Evolutionary conservation across 2,888 invertebrate species (phyloP).

Genomic region (Eristalis intricaria): DNA sequence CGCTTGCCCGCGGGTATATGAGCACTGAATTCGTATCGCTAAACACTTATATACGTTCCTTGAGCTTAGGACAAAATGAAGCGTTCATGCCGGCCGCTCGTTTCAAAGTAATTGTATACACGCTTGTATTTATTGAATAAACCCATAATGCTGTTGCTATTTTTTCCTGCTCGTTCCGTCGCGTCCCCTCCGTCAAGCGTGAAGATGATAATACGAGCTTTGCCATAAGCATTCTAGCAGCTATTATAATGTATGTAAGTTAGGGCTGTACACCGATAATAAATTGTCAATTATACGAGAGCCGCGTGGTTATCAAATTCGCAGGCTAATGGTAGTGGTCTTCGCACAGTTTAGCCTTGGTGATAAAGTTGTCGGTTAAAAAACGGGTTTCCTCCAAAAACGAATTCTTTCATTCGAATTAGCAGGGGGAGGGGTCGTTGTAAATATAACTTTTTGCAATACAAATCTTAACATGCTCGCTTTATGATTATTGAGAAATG

Average conservation of each 20-base stretch:
- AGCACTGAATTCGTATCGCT: not conserved
- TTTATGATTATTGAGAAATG: not conserved
- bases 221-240: not conserved
- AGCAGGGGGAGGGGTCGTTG: not conserved
- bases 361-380: not conserved
- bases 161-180: not conserved
- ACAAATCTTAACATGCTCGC: not conserved
- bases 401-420: no score
- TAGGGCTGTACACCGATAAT: conserved; percentile 34
- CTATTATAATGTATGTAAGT: conserved; percentile 6
- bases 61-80: conserved; percentile 16
- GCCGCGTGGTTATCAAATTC: conserved; percentile 28
- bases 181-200: not conserved
- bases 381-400: not conserved
- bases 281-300: conserved; percentile 27
- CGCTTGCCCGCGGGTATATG: not conserved
- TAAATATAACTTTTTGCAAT: not conserved
- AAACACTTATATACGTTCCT: not conserved
- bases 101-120: conserved; percentile 44
- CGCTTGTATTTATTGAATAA: conserved; percentile 46
- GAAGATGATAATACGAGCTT: conserved; percentile 3
- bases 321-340: not conserved
- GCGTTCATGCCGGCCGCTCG: conserved; percentile 58
- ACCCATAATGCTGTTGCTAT: conserved; percentile 22
- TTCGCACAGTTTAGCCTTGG: not conserved